A percentile compares a stretch with the other conserved stretches of the same genome.
Evolutionary conservation across 2,113 vertebrate genomes (phyloP).

Genomic region (Pedetes capensis): DNA sequence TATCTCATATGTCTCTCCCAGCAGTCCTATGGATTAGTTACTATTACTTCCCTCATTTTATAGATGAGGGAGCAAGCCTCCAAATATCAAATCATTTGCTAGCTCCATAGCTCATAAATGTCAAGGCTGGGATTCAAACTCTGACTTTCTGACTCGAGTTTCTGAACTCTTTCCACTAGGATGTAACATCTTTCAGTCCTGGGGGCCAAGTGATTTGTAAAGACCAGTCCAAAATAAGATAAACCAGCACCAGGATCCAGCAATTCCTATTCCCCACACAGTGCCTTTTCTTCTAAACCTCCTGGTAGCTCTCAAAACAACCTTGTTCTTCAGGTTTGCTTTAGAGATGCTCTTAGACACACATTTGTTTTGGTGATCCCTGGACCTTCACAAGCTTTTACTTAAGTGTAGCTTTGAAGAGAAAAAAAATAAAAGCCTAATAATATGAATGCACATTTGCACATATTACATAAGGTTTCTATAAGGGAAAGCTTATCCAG

Average conservation of each 20-base stretch:
- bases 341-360: neutral
- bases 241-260: neutral
- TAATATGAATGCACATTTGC: slow-evolving; percentile 64
- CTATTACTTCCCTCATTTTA: neutral
- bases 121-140: neutral
- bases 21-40: neutral
- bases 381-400: slow-evolving; percentile 47
- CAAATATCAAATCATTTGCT: neutral
- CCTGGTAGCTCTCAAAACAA: neutral
- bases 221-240: neutral
- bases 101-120: neutral
- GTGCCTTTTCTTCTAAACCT: neutral
- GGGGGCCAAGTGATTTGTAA: neutral
- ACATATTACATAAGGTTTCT: slow-evolving; percentile 64
- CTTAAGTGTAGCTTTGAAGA: slow-evolving; percentile 20
- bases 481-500: slow-evolving; percentile 48
- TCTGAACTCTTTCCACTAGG: neutral
- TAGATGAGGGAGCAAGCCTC: neutral
- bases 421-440: slow-evolving; percentile 59
- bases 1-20: neutral
- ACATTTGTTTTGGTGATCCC: slow-evolving; percentile 44
- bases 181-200: neutral
- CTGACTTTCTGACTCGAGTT: neutral
- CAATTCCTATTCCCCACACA: neutral
- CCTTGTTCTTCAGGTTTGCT: neutral